These are phyloP conservation scores for Myanophis thanlyinensis DNA, from an alignment of 2,113 vertebrate genomes.

Conservation along the genomic window DNA sequence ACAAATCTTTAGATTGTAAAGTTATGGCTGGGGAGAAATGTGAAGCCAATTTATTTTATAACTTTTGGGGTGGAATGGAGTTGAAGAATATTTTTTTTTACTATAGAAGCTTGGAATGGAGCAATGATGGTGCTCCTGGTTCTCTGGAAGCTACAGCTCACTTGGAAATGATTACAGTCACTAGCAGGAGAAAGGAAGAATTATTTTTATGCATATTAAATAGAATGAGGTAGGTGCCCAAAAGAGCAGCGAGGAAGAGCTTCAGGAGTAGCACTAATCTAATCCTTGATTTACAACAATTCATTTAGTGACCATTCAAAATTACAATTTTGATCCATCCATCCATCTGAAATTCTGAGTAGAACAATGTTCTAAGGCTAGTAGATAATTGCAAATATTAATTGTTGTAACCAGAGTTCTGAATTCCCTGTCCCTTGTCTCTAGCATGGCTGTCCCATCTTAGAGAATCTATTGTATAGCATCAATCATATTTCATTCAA, in stretches of 20 bases:
- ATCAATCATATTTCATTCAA: neutral
- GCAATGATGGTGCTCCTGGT: neutral
- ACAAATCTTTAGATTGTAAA: neutral
- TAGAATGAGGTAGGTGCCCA: neutral
- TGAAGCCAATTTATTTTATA: neutral
- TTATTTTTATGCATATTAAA: neutral
- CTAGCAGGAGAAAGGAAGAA: neutral
- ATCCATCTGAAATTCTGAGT: neutral
- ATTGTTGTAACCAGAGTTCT: neutral
- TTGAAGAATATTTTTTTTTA: neutral
- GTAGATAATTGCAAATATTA: neutral
- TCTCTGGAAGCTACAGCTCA: neutral
- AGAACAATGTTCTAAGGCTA: neutral
- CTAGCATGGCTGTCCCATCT: neutral
- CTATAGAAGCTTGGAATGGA: neutral
- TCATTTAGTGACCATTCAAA: too few relatives aligned
- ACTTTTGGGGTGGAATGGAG: neutral
- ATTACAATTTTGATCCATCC: neutral
- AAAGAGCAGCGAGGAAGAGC: neutral
- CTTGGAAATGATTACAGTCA: neutral
- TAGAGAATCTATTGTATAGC: neutral
- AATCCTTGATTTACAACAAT: too few relatives aligned
- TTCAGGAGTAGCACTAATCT: neutral
- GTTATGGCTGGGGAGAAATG: neutral
- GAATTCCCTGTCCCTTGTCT: neutral